A percentile compares a stretch with the other conserved stretches of the same genome.
Conservation (phyloP, 1,140 invertebrate genomes). For the Dysdera silvatica region DNA sequence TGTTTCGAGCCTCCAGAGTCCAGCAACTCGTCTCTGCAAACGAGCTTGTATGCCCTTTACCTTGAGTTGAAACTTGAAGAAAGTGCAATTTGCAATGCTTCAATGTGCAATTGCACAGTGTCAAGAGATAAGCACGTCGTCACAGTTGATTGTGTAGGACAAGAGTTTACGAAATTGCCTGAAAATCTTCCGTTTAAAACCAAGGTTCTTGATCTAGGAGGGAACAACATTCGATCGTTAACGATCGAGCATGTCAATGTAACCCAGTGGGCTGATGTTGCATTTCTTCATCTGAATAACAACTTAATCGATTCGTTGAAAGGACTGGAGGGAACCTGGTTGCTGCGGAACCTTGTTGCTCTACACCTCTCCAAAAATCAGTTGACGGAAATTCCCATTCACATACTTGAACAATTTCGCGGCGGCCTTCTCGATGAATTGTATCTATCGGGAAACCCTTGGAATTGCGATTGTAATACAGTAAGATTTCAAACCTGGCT, state of each 20-base stretch:
- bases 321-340: slow-evolving; percentile 21
- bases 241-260: slow-evolving; percentile 10
- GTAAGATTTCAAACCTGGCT: slow-evolving; percentile 32
- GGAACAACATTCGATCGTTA: slow-evolving; percentile 27
- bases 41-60: slow-evolving; percentile 14
- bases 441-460: slow-evolving; percentile 31
- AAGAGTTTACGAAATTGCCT: slow-evolving; percentile 21
- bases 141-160: slow-evolving; percentile 27
- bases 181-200: slow-evolving; percentile 27
- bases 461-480: slow-evolving; percentile 33
- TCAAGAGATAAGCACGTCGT: slow-evolving; percentile 19
- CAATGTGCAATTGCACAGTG: slow-evolving; percentile 29
- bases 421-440: slow-evolving; percentile 27
- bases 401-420: slow-evolving; percentile 29
- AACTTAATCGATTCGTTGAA: slow-evolving; percentile 27
- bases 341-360: slow-evolving; percentile 23
- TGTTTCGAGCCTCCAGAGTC: slow-evolving; percentile 22
- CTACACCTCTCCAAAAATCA: slow-evolving; percentile 28
- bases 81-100: slow-evolving; percentile 22
- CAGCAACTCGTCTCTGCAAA: slow-evolving; percentile 18
- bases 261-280: slow-evolving; percentile 16
- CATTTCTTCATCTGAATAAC: slow-evolving; percentile 26
- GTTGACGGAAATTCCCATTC: slow-evolving; percentile 29
- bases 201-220: slow-evolving; percentile 28
- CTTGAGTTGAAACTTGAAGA: slow-evolving; percentile 20